A percentile compares a stretch with the other conserved stretches of the same genome.
phyloP scores from a whole-genome alignment of 2,113 vertebrate species.

The Coregonus clupeaformis region DNA sequence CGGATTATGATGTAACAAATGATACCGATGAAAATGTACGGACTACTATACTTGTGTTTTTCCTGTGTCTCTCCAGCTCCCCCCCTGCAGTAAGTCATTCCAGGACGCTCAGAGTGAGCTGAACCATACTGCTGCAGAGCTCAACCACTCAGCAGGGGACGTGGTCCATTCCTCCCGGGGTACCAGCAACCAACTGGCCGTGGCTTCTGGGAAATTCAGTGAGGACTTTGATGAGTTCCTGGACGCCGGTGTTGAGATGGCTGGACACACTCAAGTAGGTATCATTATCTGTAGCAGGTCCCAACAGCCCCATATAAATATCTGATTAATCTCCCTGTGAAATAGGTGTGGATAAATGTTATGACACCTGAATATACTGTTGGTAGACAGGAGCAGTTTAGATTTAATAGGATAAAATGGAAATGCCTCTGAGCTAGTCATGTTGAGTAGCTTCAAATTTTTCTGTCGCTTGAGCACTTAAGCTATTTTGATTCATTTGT shows the following conservation, averaged over 20 bases:
- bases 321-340: neutral
- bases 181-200: conserved; percentile 89
- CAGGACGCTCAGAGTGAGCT: conserved; percentile 96
- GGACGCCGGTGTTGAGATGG: conserved; percentile 98
- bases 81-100: conserved; percentile 91
- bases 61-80: conserved; percentile 75
- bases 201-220: conserved; percentile 96
- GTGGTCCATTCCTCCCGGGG: conserved; percentile 95
- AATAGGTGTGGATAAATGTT: neutral
- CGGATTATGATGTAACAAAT: too few relatives aligned
- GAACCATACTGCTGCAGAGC: conserved; percentile 94
- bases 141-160: conserved; percentile 97
- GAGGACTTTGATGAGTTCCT: conserved; percentile 98
- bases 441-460: conserved; percentile 7
- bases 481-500: conserved; percentile 50
- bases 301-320: neutral
- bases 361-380: conserved; percentile 5
- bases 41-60: neutral
- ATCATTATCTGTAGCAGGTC: conserved; percentile 16
- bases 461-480: conserved; percentile 29
- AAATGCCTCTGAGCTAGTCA: conserved; percentile 9
- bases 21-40: neutral
- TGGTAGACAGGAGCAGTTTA: neutral
- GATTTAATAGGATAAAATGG: neutral
- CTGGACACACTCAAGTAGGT: conserved; percentile 93